Conservation (phyloP, 2,113 vertebrate genomes). For the Piprites chloris region DNA sequence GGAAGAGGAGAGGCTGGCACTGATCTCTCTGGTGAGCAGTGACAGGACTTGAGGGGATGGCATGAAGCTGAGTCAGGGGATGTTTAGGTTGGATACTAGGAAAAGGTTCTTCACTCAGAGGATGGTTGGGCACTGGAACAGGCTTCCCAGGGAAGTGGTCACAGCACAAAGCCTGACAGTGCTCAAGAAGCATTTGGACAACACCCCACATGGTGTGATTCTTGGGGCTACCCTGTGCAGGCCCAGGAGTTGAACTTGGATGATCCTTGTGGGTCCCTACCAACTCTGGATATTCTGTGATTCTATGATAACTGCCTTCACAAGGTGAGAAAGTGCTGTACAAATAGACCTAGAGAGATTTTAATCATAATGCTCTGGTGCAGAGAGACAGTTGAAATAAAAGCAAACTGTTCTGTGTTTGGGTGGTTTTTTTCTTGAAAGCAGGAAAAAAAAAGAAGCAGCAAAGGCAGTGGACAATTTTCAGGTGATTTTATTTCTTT, state of each 20-base stretch:
- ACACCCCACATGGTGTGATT: accelerated
- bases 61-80: neutral
- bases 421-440: neutral
- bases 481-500: neutral
- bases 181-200: accelerated
- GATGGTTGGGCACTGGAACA: accelerated
- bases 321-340: neutral
- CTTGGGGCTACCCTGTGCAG: neutral
- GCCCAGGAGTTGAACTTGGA: neutral
- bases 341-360: neutral
- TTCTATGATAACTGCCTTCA: neutral
- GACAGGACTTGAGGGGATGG: neutral
- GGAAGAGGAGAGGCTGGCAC: neutral
- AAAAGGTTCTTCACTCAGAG: neutral
- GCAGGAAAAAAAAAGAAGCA: neutral
- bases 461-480: neutral
- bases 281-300: neutral
- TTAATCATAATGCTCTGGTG: neutral
- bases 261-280: neutral
- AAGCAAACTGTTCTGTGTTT: neutral
- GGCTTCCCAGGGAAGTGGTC: neutral
- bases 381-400: neutral
- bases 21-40: neutral
- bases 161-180: neutral
- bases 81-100: accelerated